Conservation (phyloP, 2,113 vertebrate genomes). For the Nicator chloris region DNA sequence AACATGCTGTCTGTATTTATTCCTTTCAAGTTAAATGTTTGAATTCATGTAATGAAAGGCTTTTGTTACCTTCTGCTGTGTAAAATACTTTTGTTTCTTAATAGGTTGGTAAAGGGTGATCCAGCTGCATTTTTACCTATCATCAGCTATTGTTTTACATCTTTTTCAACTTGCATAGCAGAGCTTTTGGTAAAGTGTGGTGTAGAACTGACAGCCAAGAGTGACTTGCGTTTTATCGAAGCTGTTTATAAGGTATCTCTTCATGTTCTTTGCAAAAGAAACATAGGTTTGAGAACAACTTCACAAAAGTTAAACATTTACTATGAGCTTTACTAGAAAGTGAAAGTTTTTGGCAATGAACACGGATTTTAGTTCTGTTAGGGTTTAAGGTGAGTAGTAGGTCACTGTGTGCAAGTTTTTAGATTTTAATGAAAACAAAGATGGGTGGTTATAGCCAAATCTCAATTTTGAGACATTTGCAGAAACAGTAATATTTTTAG, state of each 20-base stretch:
- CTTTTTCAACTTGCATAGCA: conserved; percentile 83
- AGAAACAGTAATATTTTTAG: not conserved
- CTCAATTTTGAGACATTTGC: not conserved
- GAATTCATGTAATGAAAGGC: not conserved
- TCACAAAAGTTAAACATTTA: not conserved
- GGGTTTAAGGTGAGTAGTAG: not conserved
- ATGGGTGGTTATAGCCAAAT: not conserved
- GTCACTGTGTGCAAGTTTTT: not conserved
- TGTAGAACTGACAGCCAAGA: conserved; percentile 86
- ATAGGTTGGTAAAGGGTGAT: conserved; percentile 87
- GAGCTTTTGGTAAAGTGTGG: conserved; percentile 81
- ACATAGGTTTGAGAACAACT: not conserved
- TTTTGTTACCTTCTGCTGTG: not conserved
- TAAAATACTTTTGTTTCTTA: not conserved
- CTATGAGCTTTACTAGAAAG: not conserved
- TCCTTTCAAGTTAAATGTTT: not conserved
- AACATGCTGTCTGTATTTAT: not conserved
- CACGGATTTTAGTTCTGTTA: not conserved
- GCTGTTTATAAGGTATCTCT: conserved; percentile 88
- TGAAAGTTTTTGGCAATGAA: not conserved
- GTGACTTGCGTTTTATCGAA: conserved; percentile 87
- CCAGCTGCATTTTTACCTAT: conserved; percentile 85
- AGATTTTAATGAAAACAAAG: not conserved
- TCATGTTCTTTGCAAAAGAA: not conserved
- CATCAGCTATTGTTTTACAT: conserved; percentile 85